A percentile compares a stretch with the other conserved stretches of the same genome.
Conservation (phyloP, 2,113 vertebrate genomes). For the Saimiri boliviensis region DNA sequence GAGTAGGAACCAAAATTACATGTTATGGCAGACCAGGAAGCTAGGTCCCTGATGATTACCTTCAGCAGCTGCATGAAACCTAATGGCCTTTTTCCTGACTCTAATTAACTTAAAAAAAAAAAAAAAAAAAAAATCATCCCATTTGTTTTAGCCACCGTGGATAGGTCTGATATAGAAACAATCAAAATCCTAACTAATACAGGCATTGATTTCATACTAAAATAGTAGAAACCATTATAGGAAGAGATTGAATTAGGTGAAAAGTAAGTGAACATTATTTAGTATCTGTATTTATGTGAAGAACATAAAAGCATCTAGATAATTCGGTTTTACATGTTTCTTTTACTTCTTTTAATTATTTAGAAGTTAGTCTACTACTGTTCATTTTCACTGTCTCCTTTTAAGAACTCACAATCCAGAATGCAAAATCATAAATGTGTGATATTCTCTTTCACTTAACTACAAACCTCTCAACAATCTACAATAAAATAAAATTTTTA, state of each 20-base stretch:
- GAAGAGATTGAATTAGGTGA: background rate
- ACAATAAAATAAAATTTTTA: background rate
- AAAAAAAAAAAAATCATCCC: background rate
- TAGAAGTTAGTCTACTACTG: background rate
- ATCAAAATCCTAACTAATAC: background rate
- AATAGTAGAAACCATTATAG: background rate
- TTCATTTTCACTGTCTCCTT: background rate
- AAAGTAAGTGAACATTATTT: background rate
- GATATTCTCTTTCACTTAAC: background rate
- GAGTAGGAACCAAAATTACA: background rate
- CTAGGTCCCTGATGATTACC: no score
- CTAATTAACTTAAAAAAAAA: background rate
- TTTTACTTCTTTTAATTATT: background rate
- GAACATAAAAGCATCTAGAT: background rate
- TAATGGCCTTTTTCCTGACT: background rate
- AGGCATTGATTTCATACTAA: background rate
- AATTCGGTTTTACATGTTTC: background rate
- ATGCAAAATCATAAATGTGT: background rate
- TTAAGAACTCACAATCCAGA: background rate
- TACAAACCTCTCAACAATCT: background rate
- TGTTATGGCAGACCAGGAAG: background rate
- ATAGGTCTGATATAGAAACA: background rate
- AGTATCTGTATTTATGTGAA: background rate
- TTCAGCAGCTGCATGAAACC: background rate
- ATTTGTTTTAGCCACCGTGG: background rate